Evolutionary conservation across 2,113 vertebrate genomes (phyloP).

Genomic region (Telmatochromis sp.): DNA sequence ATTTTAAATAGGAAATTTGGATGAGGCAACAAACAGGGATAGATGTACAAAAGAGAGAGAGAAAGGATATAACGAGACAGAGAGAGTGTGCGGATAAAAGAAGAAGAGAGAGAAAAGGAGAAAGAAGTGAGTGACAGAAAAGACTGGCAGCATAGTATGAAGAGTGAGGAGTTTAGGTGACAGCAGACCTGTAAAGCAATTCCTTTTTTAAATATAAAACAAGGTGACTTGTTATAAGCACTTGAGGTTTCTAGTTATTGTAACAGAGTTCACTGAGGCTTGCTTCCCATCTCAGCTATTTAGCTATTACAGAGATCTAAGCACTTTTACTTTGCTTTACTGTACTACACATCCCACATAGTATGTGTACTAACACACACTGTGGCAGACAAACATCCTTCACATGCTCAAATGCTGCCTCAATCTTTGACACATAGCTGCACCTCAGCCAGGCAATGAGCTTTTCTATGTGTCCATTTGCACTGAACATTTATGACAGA

Average conservation of each 20-base stretch:
- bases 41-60: background rate
- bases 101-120: background rate
- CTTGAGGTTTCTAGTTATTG: background rate
- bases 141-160: background rate
- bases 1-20: background rate
- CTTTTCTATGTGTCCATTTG: constrained; percentile 36
- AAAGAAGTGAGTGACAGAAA: background rate
- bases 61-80: background rate
- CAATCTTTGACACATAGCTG: constrained; percentile 31
- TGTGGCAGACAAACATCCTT: background rate
- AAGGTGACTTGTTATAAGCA: background rate
- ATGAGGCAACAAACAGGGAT: background rate
- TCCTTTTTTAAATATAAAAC: background rate
- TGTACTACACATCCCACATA: background rate
- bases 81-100: background rate
- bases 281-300: background rate
- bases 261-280: background rate
- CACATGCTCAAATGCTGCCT: background rate
- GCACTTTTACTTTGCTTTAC: background rate
- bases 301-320: background rate
- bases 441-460: background rate
- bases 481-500: constrained; percentile 45
- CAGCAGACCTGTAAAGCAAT: background rate
- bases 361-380: background rate
- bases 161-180: background rate